Evolutionary conservation across 2,888 invertebrate species (phyloP).

Genomic region (Hypolimnas misippus): DNA sequence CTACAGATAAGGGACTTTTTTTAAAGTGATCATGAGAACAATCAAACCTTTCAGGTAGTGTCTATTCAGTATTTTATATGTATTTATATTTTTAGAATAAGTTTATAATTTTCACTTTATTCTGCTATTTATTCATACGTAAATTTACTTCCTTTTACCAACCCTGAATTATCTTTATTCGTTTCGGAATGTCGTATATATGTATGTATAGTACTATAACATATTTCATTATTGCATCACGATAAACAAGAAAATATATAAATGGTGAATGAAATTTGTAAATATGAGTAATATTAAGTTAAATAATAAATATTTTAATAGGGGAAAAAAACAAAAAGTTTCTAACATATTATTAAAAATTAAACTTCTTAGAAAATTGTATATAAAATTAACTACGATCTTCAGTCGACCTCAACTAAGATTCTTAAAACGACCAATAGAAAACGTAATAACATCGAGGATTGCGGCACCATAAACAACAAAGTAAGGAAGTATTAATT

Average conservation of each 20-base stretch:
- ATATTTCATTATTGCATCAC: too few relatives aligned
- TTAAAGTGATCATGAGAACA: background rate
- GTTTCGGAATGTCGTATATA: too few relatives aligned
- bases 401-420: background rate
- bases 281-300: too few relatives aligned
- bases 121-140: too few relatives aligned
- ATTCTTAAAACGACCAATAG: constrained; percentile 5
- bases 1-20: constrained; percentile 6
- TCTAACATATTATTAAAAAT: background rate
- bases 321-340: background rate
- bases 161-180: too few relatives aligned
- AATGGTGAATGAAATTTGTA: too few relatives aligned
- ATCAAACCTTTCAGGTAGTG: background rate
- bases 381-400: background rate
- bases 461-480: constrained; percentile 58
- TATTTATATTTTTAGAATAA: background rate
- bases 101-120: too few relatives aligned
- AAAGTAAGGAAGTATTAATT: constrained; percentile 65
- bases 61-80: background rate
- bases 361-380: background rate
- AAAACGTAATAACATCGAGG: constrained; percentile 19
- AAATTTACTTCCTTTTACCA: too few relatives aligned
- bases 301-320: too few relatives aligned
- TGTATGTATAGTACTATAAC: too few relatives aligned
- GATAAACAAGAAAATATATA: too few relatives aligned